Evolutionary conservation across 2,797 vertebrate genomes (phyloP).

Genomic region (Gorsachius magnificus): DNA sequence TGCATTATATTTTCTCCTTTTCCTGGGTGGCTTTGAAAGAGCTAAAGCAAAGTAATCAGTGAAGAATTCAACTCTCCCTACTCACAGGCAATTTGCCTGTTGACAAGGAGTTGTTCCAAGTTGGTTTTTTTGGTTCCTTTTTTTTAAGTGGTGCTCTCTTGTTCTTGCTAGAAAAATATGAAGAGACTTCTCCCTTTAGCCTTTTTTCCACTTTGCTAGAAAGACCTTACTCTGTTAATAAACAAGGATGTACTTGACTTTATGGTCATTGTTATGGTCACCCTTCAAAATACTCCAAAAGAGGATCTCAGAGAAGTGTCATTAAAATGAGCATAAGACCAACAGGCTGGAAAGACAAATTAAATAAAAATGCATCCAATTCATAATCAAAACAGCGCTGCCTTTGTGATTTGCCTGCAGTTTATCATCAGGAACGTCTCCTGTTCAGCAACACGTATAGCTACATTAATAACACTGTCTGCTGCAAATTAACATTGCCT

Average conservation of each 20-base stretch:
- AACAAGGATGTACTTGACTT: background rate
- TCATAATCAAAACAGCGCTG: background rate
- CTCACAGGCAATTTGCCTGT: background rate
- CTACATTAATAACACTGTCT: conserved; percentile 36
- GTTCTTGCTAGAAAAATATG: background rate
- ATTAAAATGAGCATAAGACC: background rate
- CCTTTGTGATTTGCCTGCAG: background rate
- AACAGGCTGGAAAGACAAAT: background rate
- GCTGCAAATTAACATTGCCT: background rate
- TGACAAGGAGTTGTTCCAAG: background rate
- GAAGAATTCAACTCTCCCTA: background rate
- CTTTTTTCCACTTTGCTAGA: background rate
- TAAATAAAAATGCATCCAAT: background rate
- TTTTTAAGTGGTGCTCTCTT: background rate
- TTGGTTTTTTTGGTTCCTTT: background rate
- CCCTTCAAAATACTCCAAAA: background rate
- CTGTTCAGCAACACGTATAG: background rate
- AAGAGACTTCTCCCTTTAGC: background rate
- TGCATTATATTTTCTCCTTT: background rate
- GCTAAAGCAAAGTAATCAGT: background rate
- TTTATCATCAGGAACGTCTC: conserved; percentile 6
- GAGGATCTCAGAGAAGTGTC: background rate
- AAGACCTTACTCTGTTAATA: background rate
- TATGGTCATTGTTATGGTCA: no score
- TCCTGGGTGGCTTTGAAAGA: background rate